Percentiles rank a stretch among this genome's conserved stretches.
phyloP scores from a whole-genome alignment of 2,888 invertebrate species.

The Lasioglossum calceatum region DNA sequence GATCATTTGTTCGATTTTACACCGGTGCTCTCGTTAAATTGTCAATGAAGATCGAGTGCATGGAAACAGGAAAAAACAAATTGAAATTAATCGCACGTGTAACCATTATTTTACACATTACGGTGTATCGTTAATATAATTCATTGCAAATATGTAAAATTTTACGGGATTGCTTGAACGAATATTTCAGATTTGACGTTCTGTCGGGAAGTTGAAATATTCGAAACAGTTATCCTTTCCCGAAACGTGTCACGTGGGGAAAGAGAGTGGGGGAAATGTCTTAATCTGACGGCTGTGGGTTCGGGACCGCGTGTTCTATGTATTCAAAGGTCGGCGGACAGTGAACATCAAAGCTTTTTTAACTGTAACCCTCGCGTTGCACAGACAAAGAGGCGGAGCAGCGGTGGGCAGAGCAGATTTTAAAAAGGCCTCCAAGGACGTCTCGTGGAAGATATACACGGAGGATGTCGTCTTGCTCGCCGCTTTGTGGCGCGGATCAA shows the following conservation, averaged over 20 bases:
- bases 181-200: not conserved
- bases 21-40: not conserved
- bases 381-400: constrained; percentile 49
- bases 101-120: not conserved
- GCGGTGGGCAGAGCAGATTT: constrained; percentile 11
- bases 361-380: constrained; percentile 43
- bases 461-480: constrained; percentile 51
- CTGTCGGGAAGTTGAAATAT: not conserved
- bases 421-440: constrained; percentile 53
- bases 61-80: not conserved
- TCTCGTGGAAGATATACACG: constrained; percentile 35
- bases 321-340: constrained; percentile 42
- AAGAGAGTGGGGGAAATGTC: too few relatives aligned
- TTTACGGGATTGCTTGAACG: not conserved
- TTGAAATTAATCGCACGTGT: not conserved
- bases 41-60: not conserved
- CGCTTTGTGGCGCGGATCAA: constrained; percentile 63
- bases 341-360: constrained; percentile 58
- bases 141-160: not conserved
- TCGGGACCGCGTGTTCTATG: not conserved
- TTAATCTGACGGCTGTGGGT: too few relatives aligned
- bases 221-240: too few relatives aligned
- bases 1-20: not conserved
- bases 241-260: too few relatives aligned
- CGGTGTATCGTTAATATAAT: not conserved